These are phyloP conservation scores for Podocnemis expansa DNA, from an alignment of 2,113 vertebrate species.

Conservation along the genomic window DNA sequence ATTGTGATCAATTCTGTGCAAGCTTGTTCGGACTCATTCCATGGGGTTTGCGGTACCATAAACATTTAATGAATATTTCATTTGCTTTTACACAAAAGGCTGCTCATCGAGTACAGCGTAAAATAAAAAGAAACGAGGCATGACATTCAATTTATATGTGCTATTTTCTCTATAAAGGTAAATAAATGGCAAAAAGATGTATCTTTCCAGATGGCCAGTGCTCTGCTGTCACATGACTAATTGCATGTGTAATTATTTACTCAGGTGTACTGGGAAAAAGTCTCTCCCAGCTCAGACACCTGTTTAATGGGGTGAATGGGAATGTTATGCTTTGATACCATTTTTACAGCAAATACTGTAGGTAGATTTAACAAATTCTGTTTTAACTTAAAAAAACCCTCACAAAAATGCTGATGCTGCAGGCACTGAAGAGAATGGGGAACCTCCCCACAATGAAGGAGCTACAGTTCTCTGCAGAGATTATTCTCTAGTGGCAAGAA, in stretches of 20 bases:
- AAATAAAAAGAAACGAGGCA: conserved; percentile 67
- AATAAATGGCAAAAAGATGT: conserved; percentile 18
- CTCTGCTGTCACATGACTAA: conserved; percentile 8
- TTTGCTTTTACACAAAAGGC: conserved; percentile 26
- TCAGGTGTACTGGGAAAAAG: background rate
- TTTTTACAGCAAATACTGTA: fast-evolving
- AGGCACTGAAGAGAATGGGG: background rate
- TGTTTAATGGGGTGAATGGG: background rate
- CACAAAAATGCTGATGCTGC: background rate
- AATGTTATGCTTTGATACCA: background rate
- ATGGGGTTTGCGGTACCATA: background rate
- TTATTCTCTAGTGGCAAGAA: fast-evolving
- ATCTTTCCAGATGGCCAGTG: background rate
- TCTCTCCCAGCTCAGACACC: background rate
- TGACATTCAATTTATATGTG: conserved; percentile 52
- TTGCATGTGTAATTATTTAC: background rate
- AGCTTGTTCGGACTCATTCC: conserved; percentile 14
- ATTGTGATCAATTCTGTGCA: background rate
- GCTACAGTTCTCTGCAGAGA: background rate
- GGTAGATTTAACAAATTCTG: background rate
- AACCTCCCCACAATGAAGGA: background rate
- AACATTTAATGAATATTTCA: conserved; percentile 64
- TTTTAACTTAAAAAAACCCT: background rate
- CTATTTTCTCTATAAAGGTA: conserved; percentile 31
- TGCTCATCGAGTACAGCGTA: conserved; percentile 13